phyloP scores from a whole-genome alignment of 2,797 vertebrate genomes.

The Gobionotothen gibberifrons region DNA sequence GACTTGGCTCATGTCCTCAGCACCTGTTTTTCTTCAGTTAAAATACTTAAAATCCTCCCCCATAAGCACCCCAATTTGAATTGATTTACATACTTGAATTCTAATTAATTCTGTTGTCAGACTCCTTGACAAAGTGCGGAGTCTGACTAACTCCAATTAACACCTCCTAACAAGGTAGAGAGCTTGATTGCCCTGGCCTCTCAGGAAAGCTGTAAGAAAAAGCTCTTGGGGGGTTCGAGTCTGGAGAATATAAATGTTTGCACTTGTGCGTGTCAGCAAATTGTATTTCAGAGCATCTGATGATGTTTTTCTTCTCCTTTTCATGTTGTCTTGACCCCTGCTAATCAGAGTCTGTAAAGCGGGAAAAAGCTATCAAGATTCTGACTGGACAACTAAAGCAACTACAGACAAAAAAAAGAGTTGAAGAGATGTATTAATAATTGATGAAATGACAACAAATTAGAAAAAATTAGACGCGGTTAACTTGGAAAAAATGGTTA shows the following conservation, averaged over 20 bases:
- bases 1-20: constrained; percentile 72
- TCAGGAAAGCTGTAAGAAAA: constrained; percentile 91
- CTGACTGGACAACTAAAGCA: constrained; percentile 17
- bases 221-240: constrained; percentile 71
- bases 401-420: not conserved
- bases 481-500: no score
- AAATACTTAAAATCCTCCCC: constrained; percentile 71
- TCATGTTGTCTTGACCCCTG: constrained; percentile 52
- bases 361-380: constrained; percentile 35
- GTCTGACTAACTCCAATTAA: constrained; percentile 99
- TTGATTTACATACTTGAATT: constrained; percentile 84
- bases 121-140: constrained; percentile 95
- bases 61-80: constrained; percentile 79
- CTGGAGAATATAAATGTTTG: constrained; percentile 83
- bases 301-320: constrained; percentile 60
- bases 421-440: constrained; percentile 7
- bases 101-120: constrained; percentile 89
- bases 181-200: constrained; percentile 89
- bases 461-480: not conserved
- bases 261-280: constrained; percentile 81
- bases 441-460: not conserved
- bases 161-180: constrained; percentile 97
- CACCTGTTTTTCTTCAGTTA: constrained; percentile 74
- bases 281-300: constrained; percentile 68
- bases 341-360: constrained; percentile 34